Conservation (phyloP, 2,113 vertebrate genomes). For the Aptenodytes forsteri region DNA sequence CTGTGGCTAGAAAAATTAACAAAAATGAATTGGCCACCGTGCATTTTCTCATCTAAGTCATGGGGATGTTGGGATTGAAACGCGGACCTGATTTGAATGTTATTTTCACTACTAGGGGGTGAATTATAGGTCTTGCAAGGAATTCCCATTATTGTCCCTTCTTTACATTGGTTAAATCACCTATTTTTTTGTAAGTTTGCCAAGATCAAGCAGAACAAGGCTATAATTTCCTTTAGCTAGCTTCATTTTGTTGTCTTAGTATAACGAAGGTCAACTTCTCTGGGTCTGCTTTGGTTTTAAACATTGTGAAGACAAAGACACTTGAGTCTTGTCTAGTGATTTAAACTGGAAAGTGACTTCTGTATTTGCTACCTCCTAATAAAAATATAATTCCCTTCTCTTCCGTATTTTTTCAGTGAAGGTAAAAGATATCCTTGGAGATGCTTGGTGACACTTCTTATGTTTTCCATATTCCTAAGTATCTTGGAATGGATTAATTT, state of each 20-base stretch:
- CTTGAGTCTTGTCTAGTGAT: not conserved
- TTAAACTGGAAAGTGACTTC: not conserved
- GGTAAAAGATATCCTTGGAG: not conserved
- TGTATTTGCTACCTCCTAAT: not conserved
- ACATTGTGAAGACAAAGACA: not conserved
- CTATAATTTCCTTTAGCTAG: not conserved
- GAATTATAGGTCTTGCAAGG: not conserved
- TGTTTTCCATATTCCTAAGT: not conserved
- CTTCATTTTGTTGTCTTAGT: not conserved
- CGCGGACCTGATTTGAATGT: not conserved
- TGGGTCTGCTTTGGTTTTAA: not conserved
- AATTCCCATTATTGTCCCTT: not conserved
- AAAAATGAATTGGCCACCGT: not conserved
- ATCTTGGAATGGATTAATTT: not conserved
- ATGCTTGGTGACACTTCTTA: not conserved
- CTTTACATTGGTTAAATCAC: not conserved
- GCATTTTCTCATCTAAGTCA: not conserved
- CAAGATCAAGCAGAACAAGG: not conserved
- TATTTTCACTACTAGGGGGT: not conserved
- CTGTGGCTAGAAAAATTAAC: not conserved
- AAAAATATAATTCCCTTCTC: not conserved
- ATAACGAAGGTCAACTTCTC: not conserved
- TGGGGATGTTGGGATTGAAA: not conserved
- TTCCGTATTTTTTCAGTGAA: not conserved
- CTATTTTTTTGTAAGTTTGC: not conserved